phyloP scores from a whole-genome alignment of 2,888 invertebrate species.

The Nomada fabriciana region DNA sequence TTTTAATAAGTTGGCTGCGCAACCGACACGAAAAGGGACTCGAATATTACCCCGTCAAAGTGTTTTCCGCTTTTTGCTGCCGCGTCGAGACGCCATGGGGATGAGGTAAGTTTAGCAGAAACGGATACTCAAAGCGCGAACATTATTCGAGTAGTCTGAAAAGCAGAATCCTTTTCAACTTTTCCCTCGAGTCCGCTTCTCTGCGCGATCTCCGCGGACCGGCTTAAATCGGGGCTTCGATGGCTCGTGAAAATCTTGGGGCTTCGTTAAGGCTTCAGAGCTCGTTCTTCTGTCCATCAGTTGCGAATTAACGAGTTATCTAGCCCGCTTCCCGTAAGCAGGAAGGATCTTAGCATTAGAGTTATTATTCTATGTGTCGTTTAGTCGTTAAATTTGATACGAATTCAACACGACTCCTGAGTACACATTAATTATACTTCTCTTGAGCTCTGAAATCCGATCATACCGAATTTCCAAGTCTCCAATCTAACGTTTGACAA shows the following conservation, averaged over 20 bases:
- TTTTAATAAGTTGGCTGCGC: slow-evolving; percentile 10
- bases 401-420: no score
- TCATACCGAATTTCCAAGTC: no score
- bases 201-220: slow-evolving; percentile 17
- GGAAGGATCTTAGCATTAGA: background rate
- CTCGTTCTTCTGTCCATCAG: slow-evolving; percentile 39
- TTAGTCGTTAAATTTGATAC: no score
- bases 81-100: slow-evolving; percentile 14
- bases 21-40: background rate
- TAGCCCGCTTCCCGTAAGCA: slow-evolving; percentile 18
- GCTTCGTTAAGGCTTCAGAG: slow-evolving; percentile 76
- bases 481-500: no score
- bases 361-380: slow-evolving; percentile 37
- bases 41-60: background rate
- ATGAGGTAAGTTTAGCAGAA: background rate
- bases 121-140: slow-evolving; percentile 28
- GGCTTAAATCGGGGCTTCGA: slow-evolving; percentile 57
- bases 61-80: background rate
- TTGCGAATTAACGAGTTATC: slow-evolving; percentile 70
- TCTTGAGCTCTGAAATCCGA: no score
- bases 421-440: no score
- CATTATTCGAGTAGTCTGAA: slow-evolving; percentile 32
- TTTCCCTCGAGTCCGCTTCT: background rate
- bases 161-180: slow-evolving; percentile 14
- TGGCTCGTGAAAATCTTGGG: slow-evolving; percentile 66